Evolutionary conservation across 2,888 invertebrate species (phyloP).

Genomic region (Anoncus sp.): DNA sequence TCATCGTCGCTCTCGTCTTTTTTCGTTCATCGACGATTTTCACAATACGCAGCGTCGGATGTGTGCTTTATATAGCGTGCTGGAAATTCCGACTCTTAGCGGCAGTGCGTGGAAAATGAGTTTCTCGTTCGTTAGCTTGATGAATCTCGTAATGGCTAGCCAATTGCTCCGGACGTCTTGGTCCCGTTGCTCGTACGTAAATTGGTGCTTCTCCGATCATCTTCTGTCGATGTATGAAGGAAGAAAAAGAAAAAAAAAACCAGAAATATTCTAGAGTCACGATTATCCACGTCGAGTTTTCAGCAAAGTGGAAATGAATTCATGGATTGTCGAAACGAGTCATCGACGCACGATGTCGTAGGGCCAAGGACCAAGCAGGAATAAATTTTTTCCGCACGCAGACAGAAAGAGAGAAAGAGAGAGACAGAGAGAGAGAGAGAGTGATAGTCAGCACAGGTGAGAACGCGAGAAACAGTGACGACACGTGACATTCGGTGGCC

Average conservation of each 20-base stretch:
- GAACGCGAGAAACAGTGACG: not conserved
- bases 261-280: not conserved
- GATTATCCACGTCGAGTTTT: not conserved
- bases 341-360: not conserved
- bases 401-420: no score
- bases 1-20: not conserved
- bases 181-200: conserved; percentile 86
- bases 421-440: no score
- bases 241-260: conserved; percentile 66
- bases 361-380: no score
- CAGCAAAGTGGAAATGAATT: not conserved
- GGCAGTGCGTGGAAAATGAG: conserved; percentile 76
- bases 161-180: conserved; percentile 84
- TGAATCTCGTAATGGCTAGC: conserved; percentile 75
- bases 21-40: conserved; percentile 40
- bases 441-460: not conserved
- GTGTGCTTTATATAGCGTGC: conserved; percentile 35
- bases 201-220: conserved; percentile 85
- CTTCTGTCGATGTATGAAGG: conserved; percentile 82
- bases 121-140: conserved; percentile 59
- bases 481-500: no score
- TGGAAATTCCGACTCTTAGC: conserved; percentile 64
- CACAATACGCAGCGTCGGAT: conserved; percentile 21
- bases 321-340: not conserved
- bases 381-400: no score